Evolutionary conservation across 2,888 invertebrate genomes (phyloP).

Genomic region (Nemapogon koenigi): DNA sequence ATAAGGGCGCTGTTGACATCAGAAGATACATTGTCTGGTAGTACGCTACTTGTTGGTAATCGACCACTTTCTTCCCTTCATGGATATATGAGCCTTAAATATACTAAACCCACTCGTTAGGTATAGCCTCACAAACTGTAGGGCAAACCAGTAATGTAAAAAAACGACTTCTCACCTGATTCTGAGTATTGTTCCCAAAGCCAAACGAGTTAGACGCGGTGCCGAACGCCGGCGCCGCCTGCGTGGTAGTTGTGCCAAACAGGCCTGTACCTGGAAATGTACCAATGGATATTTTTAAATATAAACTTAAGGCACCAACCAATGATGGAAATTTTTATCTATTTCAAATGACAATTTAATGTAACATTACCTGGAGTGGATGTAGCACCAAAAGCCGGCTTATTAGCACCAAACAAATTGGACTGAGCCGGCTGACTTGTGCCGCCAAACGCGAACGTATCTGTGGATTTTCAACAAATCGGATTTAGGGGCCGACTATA

Average conservation of each 20-base stretch:
- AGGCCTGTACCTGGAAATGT: slow-evolving; percentile 18
- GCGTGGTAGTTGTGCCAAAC: slow-evolving; percentile 38
- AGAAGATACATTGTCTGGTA: too few relatives aligned
- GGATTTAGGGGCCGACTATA: too few relatives aligned
- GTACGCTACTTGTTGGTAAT: too few relatives aligned
- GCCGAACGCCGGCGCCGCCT: slow-evolving; percentile 43
- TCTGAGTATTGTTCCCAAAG: slow-evolving; percentile 44
- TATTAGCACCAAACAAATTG: slow-evolving; percentile 45
- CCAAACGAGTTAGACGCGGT: slow-evolving; percentile 49
- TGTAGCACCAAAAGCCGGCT: slow-evolving; percentile 59
- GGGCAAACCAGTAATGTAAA: too few relatives aligned
- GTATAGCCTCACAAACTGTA: too few relatives aligned
- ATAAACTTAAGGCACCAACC: not conserved
- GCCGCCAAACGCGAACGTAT: slow-evolving; percentile 44
- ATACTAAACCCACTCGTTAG: too few relatives aligned
- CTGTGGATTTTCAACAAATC: too few relatives aligned
- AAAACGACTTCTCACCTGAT: slow-evolving; percentile 31
- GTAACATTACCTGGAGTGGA: slow-evolving; percentile 32
- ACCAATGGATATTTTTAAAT: not conserved
- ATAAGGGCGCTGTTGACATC: too few relatives aligned
- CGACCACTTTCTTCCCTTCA: too few relatives aligned
- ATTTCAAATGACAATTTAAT: too few relatives aligned
- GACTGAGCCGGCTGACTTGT: slow-evolving; percentile 36
- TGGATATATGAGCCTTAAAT: too few relatives aligned
- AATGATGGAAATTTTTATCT: not conserved